Base-by-base conservation (phyloP, 2,888 invertebrate species). In the Fragum sueziense region DNA sequence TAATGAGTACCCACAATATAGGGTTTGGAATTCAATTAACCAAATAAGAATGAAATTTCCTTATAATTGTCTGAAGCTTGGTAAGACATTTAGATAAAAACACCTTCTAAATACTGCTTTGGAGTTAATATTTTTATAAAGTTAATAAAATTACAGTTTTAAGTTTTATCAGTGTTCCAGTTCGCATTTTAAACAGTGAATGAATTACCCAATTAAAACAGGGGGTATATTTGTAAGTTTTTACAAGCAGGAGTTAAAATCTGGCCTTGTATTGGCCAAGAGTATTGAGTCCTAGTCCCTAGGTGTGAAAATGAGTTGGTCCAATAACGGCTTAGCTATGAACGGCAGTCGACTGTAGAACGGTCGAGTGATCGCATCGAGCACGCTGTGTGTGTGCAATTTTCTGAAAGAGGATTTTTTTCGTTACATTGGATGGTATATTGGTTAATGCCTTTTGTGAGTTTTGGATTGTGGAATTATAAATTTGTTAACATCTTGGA, bases 261-360 rank as follows among this genome's bases (percentile, higher is more conserved):
- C 65, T 65, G 41, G n/a, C 41, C 22, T 22, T 41, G 65, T 65
- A 65, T 65, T 65, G 65, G 65, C 27, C 9, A 14, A 41, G 29
- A 41, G 65, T 6, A n/a, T 22, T 17, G 65, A 41, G 41, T 65
- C 9, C 11, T 37, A n/a, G 22, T 65, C 2, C n/a, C 65, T 65
- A 65, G 65, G 65, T 65, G 65, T 65, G 65, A 65, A 65, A 65
- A 65, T 65, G 65, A 65, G 65, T 65, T 41, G n/a, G 65, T 65
- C 65, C 65, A 65, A 65, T 65, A 65, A 65, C 65, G 27, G 41
- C 41, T 65, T 62, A 17, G 33, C 34, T 22, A 41, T 65, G 65
- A 34, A 41, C 65, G 22, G 65, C 34, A 65, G 65, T 33, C n/a
- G 62, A 33, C 61, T n/a, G 61, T 57, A 57, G 57, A 47, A 47